Evolutionary conservation across 2,113 vertebrate genomes (phyloP), one percentile per base, ranked within the genome.

Genomic region (Rhea pennata): DNA sequence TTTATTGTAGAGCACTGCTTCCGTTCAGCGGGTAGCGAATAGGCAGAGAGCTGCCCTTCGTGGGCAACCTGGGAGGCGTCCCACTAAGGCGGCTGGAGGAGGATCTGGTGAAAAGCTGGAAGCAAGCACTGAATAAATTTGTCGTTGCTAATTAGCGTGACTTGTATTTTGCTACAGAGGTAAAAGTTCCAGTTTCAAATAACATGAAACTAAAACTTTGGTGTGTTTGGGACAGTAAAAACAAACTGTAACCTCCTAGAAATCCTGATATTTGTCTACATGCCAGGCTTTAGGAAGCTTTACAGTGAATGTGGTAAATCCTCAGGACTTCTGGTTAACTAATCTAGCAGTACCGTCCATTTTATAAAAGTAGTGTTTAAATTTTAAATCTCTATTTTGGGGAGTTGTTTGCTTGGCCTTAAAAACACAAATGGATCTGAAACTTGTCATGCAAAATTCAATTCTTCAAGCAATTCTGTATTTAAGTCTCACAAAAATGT

Each of bases 321-420:
- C 85, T 56, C 6, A 5, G 42, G 10, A 22, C 71, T 85, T 81
- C 73, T 83, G 48, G 44, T 75, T 62, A 87, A 27, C 56, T 62
- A 74, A 48, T 84, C 27, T 80, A 65, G 77, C 50, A 39, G 58
- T 54, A 59, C 51, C 6, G 72, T 79, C 69, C 73, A 7, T 77
- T 91, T 81, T 75, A 29, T 67, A 90, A 80, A 27, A 42, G 50
- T 31, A 5, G 9, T 66, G 74, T 85, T 95, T 87, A 88, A 96
- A 87, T 66, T 84, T 74, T 36, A 85, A 90, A n/a, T 85, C 11
- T 16, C 33, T 72, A 26, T 66, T 85, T 89, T 89, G 72, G 61
- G 64, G 42, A 85, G 31, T 58, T 92, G 16, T 78, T 94, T 95
- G 56, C 88, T 93, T 94, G 84, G 64, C 46, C 22, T 84, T 78